These are phyloP conservation scores for Suillia variegata DNA, from an alignment of 2,888 invertebrate genomes.

Conservation along the genomic window DNA sequence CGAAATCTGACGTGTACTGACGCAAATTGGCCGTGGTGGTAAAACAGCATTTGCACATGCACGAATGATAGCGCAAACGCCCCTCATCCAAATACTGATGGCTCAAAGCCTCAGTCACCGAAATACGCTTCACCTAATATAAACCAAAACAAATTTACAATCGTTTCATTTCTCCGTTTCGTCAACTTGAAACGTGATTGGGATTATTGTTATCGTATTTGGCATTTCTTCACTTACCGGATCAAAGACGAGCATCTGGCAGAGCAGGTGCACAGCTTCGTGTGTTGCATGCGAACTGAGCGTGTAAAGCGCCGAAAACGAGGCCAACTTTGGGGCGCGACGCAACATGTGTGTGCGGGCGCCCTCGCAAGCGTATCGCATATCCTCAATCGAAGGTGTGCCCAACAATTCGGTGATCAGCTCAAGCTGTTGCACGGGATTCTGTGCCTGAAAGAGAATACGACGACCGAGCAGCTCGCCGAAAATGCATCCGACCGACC, in stretches of 20 bases:
- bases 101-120: constrained; percentile 91
- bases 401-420: constrained; percentile 96
- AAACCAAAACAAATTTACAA: constrained; percentile 10
- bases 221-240: constrained; percentile 71
- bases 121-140: constrained; percentile 86
- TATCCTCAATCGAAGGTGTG: constrained; percentile 93
- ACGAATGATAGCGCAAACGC: constrained; percentile 96
- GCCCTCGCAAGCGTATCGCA: constrained; percentile 96
- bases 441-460: constrained; percentile 97
- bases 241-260: constrained; percentile 98
- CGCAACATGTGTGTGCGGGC: constrained; percentile 90
- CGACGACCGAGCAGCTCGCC: constrained; percentile 94
- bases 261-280: constrained; percentile 96
- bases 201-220: too few species aligned
- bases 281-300: constrained; percentile 93
- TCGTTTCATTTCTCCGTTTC: not conserved
- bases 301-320: constrained; percentile 87
- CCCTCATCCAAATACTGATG: constrained; percentile 99
- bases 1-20: constrained; percentile 92
- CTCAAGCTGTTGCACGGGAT: constrained; percentile 97
- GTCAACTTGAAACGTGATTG: not conserved
- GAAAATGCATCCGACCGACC: constrained; percentile 99
- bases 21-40: constrained; percentile 76
- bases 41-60: constrained; percentile 99
- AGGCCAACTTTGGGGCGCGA: constrained; percentile 85